Conservation (phyloP, 1,140 invertebrate species). For the Tachypleus tridentatus region DNA sequence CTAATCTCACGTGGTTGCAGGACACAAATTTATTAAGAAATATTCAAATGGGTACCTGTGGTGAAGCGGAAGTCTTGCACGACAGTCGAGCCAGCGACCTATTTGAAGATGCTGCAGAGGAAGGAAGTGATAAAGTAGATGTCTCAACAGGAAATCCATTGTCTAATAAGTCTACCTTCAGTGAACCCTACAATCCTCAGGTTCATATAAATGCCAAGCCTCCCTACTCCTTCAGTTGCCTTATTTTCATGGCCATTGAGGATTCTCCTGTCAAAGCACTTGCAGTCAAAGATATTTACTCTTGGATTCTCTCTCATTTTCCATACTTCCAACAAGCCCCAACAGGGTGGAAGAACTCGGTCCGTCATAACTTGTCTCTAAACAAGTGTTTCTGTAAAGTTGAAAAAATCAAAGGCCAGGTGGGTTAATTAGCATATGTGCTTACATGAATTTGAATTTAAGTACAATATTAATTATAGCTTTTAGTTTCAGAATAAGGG, state of each 20-base stretch:
- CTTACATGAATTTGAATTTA: too few relatives aligned
- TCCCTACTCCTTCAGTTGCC: constrained; percentile 85
- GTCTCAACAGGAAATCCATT: constrained; percentile 28
- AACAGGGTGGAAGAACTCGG: constrained; percentile 46
- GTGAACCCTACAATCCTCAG: constrained; percentile 38
- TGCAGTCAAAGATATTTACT: constrained; percentile 92
- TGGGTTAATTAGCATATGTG: constrained; percentile 29
- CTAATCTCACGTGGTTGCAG: constrained; percentile 78
- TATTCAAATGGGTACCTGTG: constrained; percentile 4
- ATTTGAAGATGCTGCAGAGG: constrained; percentile 19
- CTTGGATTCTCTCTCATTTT: constrained; percentile 73
- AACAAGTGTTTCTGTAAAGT: constrained; percentile 45
- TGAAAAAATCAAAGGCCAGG: constrained; percentile 44
- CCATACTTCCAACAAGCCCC: constrained; percentile 41
- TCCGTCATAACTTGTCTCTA: constrained; percentile 43
- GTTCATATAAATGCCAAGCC: constrained; percentile 77
- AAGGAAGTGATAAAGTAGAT: constrained; percentile 20
- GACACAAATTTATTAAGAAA: constrained; percentile 74
- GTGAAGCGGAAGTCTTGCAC: neutral
- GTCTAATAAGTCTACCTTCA: too few relatives aligned
- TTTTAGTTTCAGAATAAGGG: too few relatives aligned
- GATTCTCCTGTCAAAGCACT: constrained; percentile 74
- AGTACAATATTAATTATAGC: too few relatives aligned
- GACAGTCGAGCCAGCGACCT: neutral
- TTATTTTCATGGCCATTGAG: constrained; percentile 97